Base-by-base conservation (phyloP, 2,113 vertebrate genomes). In the Oophaga pumilio region DNA sequence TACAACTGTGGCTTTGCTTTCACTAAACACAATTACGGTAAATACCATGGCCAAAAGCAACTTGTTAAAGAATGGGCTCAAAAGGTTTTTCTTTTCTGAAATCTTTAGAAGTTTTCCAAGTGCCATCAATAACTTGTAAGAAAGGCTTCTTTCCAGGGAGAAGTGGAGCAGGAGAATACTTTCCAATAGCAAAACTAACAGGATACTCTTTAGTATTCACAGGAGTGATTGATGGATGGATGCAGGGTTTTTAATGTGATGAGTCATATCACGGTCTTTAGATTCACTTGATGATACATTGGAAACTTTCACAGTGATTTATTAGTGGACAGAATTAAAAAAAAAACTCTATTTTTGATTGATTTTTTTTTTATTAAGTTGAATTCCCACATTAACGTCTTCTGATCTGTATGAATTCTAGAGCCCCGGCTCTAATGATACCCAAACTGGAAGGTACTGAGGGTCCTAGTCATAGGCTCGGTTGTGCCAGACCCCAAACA, bases 81-180 rank as follows among this genome's bases (percentile, higher is more conserved):
- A 60, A 64, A 28, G 26, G 33, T 18, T 81, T 43, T 62, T 62
- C 13, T 50, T 28, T 14, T 28, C 14, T 66, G 26, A 20, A 17
- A 8, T 22, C 80, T 82, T 66, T 49, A n/a, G 79, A 82, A 82
- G 80, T 82, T 82, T 82, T 66, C 24, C 50, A 82, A 50, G 80
- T 82, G 26, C 60, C 43, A 24, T 64, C 59, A 82, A 24, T 66
- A 68, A 33, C 18, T 50, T 24, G 43, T 66, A 50, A 66, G 20
- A 82, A 43, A 68, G 9, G 14, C 20, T 66, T 81, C 18, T 64
- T 82, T 68, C 43, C 60, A 68, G 62, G 15, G 33, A 82, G 28
- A 82, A 52, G 60, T 66, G 43, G 4, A 24, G 80, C 80, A 49
- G 20, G 33, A 66, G 43, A 82, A 68, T 66, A 60, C 64, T 64